These are phyloP conservation scores for Mesocricetus auratus DNA, from an alignment of 2,113 vertebrate genomes.

Conservation along the genomic window DNA sequence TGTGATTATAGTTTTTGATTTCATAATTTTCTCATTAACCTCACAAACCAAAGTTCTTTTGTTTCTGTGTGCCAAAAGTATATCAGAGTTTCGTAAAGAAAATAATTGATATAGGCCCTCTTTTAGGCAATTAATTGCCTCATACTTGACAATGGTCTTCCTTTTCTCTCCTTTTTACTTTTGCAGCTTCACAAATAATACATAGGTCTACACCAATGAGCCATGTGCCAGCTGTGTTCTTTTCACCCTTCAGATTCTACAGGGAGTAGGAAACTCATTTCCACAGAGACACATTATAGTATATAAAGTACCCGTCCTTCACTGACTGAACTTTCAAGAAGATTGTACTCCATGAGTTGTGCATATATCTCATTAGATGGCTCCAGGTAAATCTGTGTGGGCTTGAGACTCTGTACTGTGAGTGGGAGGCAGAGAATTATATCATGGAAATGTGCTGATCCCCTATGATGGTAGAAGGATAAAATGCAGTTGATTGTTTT, in stretches of 20 bases:
- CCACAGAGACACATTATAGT: neutral
- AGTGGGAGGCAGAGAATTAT: neutral
- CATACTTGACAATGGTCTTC: neutral
- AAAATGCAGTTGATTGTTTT: neutral
- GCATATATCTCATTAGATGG: no score
- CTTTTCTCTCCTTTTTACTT: no score
- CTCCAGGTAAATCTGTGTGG: neutral
- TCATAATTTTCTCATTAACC: neutral
- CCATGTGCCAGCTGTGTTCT: neutral
- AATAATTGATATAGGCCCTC: neutral
- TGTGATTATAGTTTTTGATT: neutral
- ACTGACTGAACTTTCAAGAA: neutral
- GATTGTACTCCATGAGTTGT: no score
- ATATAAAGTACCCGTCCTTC: neutral
- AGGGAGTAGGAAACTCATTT: neutral
- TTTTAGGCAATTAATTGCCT: neutral
- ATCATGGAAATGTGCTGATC: neutral
- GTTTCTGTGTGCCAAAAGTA: neutral
- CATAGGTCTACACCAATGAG: neutral
- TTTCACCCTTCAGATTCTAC: neutral
- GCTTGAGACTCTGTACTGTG: neutral
- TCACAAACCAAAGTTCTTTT: neutral
- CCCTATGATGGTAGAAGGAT: neutral
- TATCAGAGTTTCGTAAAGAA: neutral
- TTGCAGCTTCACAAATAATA: neutral